Evolutionary conservation across 2,888 invertebrate species (phyloP).

Genomic region (Arrhopalites spinosus): DNA sequence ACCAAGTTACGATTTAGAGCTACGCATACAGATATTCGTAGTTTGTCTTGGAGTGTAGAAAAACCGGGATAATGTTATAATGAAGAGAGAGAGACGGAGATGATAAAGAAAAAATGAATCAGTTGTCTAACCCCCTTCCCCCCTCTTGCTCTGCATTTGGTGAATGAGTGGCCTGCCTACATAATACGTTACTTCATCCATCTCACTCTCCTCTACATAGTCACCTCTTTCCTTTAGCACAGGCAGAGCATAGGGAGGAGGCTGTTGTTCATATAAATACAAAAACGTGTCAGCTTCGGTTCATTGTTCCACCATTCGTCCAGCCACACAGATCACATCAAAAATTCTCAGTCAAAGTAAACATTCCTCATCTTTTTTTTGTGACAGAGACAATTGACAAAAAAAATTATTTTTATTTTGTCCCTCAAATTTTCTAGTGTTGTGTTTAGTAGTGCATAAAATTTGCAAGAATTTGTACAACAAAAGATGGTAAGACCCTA

Average conservation of each 20-base stretch:
- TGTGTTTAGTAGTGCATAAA: not conserved
- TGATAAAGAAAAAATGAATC: too few relatives aligned
- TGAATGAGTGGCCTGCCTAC: not conserved
- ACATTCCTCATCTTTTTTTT: not conserved
- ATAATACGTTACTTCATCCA: constrained; percentile 12
- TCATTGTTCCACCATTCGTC: constrained; percentile 50
- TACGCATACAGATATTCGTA: too few relatives aligned
- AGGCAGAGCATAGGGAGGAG: constrained; percentile 43
- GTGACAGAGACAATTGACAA: not conserved
- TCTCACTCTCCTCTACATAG: not conserved
- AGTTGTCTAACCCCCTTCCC: too few relatives aligned
- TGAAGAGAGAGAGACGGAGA: too few relatives aligned
- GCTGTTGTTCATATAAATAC: constrained; percentile 51
- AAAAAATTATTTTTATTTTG: not conserved
- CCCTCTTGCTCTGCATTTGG: too few relatives aligned
- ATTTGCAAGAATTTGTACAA: not conserved
- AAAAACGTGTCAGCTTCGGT: constrained; percentile 42
- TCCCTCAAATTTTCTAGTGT: not conserved
- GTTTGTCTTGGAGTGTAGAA: too few relatives aligned
- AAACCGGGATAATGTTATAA: too few relatives aligned
- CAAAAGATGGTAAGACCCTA: not conserved
- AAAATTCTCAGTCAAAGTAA: not conserved
- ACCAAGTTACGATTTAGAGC: too few relatives aligned
- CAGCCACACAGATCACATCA: constrained; percentile 17
- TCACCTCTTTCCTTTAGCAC: not conserved